phyloP scores from a whole-genome alignment of 2,888 invertebrate genomes.

The Drosophila parthenogenetica region DNA sequence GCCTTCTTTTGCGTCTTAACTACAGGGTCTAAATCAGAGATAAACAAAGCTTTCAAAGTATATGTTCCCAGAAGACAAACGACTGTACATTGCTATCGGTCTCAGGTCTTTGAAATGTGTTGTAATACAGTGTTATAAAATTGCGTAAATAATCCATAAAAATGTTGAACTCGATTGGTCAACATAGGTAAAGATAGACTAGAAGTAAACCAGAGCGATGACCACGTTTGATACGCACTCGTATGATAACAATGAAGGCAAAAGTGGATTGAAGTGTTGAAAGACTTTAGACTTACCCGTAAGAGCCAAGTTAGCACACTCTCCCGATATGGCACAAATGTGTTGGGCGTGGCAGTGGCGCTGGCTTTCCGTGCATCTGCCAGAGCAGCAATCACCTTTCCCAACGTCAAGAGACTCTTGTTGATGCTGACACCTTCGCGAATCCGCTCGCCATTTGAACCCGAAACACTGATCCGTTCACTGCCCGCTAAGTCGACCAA shows the following conservation, averaged over 20 bases:
- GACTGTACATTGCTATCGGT: neutral
- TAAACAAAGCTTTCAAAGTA: neutral
- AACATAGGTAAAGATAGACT: conserved; percentile 16
- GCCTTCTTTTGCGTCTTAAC: neutral
- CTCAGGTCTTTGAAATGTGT: neutral
- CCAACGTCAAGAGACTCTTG: conserved; percentile 90
- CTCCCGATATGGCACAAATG: conserved; percentile 92
- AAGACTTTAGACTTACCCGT: conserved; percentile 86
- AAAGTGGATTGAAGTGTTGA: conserved; percentile 12
- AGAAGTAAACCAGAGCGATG: conserved; percentile 38
- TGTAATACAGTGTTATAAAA: conserved; percentile 5
- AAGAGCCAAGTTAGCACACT: conserved; percentile 92
- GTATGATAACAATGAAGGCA: conserved; percentile 27
- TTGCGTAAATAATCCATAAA: conserved; percentile 16
- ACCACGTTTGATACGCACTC: conserved; percentile 1
- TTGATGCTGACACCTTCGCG: conserved; percentile 91
- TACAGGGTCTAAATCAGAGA: neutral
- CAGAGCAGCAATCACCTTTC: conserved; percentile 92
- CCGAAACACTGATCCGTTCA: conserved; percentile 89
- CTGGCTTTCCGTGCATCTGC: conserved; percentile 87
- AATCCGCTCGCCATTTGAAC: conserved; percentile 89
- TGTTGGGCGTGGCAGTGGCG: conserved; percentile 77
- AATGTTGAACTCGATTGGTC: conserved; percentile 11
- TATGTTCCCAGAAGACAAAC: neutral
- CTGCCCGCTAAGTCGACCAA: conserved; percentile 93